Conservation (phyloP, 2,797 vertebrate species). For the Pogoniulus pusillus region DNA sequence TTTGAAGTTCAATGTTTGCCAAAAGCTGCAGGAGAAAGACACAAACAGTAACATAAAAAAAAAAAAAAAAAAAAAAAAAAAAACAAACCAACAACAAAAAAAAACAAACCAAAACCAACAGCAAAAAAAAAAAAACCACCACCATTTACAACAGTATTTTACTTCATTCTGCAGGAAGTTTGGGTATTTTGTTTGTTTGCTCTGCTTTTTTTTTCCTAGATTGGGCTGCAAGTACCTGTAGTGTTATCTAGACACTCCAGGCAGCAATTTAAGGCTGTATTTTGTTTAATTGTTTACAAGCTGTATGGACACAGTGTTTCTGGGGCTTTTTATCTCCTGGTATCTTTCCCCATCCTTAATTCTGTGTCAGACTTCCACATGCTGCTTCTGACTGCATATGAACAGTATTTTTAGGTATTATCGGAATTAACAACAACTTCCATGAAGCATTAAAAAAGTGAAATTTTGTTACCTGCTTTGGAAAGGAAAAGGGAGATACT, state of each 20-base stretch:
- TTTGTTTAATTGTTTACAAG: slow-evolving; percentile 1
- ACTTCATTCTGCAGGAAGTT: neutral
- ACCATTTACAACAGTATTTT: slow-evolving; percentile 37
- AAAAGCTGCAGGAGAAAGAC: slow-evolving; percentile 57
- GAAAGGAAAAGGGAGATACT: neutral
- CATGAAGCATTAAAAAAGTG: neutral
- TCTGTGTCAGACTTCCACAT: neutral
- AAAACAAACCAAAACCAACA: too few species aligned
- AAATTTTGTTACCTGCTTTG: neutral
- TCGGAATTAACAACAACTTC: neutral
- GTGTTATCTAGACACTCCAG: neutral
- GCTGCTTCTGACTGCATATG: neutral
- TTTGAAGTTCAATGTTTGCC: slow-evolving; percentile 39
- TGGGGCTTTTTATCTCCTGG: neutral
- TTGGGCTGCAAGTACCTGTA: slow-evolving; percentile 1
- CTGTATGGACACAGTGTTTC: neutral
- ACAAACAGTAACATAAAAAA: slow-evolving; percentile 46
- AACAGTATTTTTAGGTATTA: neutral
- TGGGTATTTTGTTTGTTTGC: neutral
- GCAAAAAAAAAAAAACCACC: slow-evolving; percentile 39
- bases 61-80: slow-evolving; percentile 35
- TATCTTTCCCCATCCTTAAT: neutral
- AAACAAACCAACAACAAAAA: too few species aligned
- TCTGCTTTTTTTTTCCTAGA: neutral
- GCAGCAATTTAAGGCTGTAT: neutral